Evolutionary conservation across 2,113 vertebrate genomes (phyloP).

Genomic region (Sialia sialis): DNA sequence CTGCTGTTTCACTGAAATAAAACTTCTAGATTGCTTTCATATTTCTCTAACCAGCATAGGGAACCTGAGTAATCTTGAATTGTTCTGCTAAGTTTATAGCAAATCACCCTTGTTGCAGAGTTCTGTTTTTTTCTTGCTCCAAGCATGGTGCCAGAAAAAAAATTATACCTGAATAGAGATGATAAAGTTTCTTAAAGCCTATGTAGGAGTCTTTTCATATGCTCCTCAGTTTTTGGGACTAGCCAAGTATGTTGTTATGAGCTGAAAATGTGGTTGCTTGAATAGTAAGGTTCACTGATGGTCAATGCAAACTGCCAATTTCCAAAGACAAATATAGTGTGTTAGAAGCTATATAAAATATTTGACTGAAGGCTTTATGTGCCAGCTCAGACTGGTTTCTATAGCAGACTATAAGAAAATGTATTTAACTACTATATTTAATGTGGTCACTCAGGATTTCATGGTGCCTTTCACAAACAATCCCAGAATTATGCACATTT

Average conservation of each 20-base stretch:
- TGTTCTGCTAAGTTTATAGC: neutral
- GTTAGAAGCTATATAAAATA: conserved; percentile 33
- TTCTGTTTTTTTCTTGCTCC: neutral
- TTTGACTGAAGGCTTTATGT: neutral
- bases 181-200: neutral
- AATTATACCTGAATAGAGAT: neutral
- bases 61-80: neutral
- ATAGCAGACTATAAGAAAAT: conserved; percentile 6
- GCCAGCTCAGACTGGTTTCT: conserved; percentile 29
- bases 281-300: conserved; percentile 28
- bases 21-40: neutral
- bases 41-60: neutral
- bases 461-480: neutral
- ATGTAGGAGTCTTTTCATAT: neutral
- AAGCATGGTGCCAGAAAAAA: neutral
- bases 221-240: neutral
- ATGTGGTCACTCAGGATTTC: conserved; percentile 2
- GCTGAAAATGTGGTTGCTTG: conserved; percentile 24
- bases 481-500: neutral
- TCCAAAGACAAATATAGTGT: conserved; percentile 29
- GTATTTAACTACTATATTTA: conserved; percentile 4
- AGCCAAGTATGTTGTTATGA: neutral
- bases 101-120: neutral
- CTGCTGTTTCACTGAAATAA: neutral
- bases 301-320: conserved; percentile 9